Base-by-base conservation (phyloP, 2,113 vertebrate species). In the Hirundichthys speculiger region DNA sequence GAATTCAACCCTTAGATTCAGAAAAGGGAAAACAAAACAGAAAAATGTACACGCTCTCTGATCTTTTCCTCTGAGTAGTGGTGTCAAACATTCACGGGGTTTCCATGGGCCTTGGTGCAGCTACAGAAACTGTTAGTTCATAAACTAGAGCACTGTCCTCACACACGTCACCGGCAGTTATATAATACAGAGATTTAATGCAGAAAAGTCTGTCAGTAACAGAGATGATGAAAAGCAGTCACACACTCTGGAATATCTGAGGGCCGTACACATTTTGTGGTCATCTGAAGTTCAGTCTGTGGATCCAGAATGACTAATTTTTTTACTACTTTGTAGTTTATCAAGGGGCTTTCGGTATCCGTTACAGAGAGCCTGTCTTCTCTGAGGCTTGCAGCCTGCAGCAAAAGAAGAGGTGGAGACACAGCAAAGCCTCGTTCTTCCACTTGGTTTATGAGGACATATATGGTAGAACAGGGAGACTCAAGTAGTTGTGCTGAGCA, bases 141-240 rank as follows among this genome's bases (percentile, higher is more conserved):
- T 21, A 7, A 42, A 52, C 40, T 41, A 15, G 16, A 41, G 13
- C 16, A 16, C 14, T 41, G 14, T 15, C 4, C 14, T 51, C 39
- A 5, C 18, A 14, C 64, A 57, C 56, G 49, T 58, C 25, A 50
- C 25, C 13, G 15, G 6, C 61, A 12, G 82, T 69, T 75, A 54
- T 4, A 72, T 58, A 72, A 71, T 0, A 9, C 18, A 16, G 16
- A 64, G 53, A 71, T 67, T 52, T 68, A 43, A 59, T 42, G 62
- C 40, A n/a, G n/a, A n/a, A 24, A 34, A 30, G 64, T 9, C 16
- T 1, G 11, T 14, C 16, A 15, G 43, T 49, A 16, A 62, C 4
- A 9, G 19, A 65, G 10, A 53, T 16, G 11, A 60, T 55, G 46
- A 30, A 22, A 49, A 10, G 57, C n/a, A n/a, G n/a, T n/a, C n/a